Conservation (phyloP, 2,888 invertebrate species). For the Dryococelus australis region DNA sequence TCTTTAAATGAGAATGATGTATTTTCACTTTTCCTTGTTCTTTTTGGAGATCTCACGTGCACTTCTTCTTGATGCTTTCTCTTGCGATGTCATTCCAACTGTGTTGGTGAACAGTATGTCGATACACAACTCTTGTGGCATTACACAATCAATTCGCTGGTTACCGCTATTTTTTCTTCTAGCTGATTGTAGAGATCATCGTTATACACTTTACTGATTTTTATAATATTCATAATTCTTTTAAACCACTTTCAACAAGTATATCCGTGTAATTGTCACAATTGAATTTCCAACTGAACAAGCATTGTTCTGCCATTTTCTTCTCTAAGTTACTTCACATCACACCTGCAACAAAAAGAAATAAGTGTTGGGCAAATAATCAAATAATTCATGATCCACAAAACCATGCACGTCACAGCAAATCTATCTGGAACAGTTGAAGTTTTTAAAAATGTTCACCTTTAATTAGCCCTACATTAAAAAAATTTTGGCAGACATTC, state of each 20-base stretch:
- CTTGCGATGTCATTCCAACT: conserved; percentile 19
- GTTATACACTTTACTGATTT: too few species aligned
- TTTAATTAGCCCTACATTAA: background rate
- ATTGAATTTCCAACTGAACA: too few species aligned
- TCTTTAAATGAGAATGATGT: conserved; percentile 18
- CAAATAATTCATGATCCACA: background rate
- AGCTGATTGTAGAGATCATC: too few species aligned
- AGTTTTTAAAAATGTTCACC: background rate
- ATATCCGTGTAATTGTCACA: too few species aligned
- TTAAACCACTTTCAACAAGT: too few species aligned
- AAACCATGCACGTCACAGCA: background rate
- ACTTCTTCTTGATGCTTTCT: background rate
- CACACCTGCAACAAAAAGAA: too few species aligned
- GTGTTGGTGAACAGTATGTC: background rate
- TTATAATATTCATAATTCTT: too few species aligned
- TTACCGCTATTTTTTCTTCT: background rate
- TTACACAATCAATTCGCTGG: background rate
- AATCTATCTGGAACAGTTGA: background rate
- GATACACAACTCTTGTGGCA: conserved; percentile 26
- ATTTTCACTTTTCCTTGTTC: background rate
- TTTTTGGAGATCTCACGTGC: conserved; percentile 10
- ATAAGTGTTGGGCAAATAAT: too few species aligned
- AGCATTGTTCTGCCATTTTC: too few species aligned
- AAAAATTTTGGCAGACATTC: background rate
- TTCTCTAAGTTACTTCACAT: too few species aligned